Conservation (phyloP, 2,888 invertebrate genomes). For the Leptinotarsa juncta region DNA sequence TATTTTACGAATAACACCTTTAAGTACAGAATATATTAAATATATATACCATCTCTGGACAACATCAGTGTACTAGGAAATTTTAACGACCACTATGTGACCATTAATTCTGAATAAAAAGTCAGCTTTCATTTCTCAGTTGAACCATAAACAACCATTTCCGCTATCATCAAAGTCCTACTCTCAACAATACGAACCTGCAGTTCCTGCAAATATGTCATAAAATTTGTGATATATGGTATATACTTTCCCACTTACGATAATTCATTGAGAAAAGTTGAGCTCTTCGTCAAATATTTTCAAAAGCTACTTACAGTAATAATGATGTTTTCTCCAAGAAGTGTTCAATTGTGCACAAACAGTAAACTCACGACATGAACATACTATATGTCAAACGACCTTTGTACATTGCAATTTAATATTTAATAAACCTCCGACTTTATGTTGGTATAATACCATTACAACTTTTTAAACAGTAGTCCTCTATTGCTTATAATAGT, state of each 20-base stretch:
- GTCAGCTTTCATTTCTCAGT: slow-evolving; percentile 20
- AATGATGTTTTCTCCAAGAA: no score
- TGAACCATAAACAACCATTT: slow-evolving; percentile 17
- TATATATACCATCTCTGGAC: not conserved
- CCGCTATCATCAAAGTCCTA: slow-evolving; percentile 21
- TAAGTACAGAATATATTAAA: no score
- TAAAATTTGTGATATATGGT: slow-evolving; percentile 30
- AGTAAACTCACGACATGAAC: no score
- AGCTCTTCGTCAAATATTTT: not conserved
- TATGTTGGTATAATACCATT: no score
- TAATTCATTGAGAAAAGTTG: slow-evolving; percentile 30
- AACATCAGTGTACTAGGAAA: not conserved
- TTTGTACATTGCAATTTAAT: no score
- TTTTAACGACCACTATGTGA: slow-evolving; percentile 8
- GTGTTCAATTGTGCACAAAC: no score
- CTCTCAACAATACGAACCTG: not conserved
- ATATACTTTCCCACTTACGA: slow-evolving; percentile 30
- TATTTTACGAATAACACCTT: no score
- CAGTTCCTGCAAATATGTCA: slow-evolving; percentile 29
- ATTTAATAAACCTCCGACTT: no score
- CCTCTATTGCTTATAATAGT: no score
- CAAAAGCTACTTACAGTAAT: not conserved
- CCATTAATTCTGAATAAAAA: slow-evolving; percentile 16
- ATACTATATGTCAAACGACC: no score
- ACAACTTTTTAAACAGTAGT: no score